Evolutionary conservation across 2,888 invertebrate genomes (phyloP).

Genomic region (Xestia ashworthii): DNA sequence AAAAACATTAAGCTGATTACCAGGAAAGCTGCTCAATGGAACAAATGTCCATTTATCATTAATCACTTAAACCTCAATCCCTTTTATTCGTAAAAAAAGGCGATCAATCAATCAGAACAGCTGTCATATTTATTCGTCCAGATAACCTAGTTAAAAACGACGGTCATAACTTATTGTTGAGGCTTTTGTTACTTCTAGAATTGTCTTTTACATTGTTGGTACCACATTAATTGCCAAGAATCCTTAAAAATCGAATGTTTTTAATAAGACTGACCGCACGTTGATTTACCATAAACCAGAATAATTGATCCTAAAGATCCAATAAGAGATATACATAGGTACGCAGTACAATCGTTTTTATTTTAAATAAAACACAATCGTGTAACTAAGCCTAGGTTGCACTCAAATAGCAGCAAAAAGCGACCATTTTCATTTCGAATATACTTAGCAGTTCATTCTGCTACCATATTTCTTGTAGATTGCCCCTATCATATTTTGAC

Average conservation of each 20-base stretch:
- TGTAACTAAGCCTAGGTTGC: too few species aligned
- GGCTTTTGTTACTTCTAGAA: neutral
- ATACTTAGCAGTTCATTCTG: too few species aligned
- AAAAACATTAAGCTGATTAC: conserved; percentile 48
- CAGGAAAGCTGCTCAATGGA: conserved; percentile 27
- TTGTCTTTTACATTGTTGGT: neutral
- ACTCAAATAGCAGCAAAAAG: too few species aligned
- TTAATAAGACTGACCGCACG: neutral
- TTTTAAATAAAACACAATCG: neutral
- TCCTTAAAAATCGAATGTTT: neutral
- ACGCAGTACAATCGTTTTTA: neutral
- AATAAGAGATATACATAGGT: neutral
- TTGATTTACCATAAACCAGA: neutral
- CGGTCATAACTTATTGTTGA: neutral
- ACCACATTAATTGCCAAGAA: neutral
- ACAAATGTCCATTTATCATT: conserved; percentile 42
- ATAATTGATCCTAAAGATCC: neutral
- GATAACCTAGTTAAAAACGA: conserved; percentile 12
- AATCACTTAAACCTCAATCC: conserved; percentile 49
- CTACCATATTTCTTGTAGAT: neutral
- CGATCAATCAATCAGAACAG: conserved; percentile 49
- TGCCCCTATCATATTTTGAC: neutral
- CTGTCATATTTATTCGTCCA: conserved; percentile 42
- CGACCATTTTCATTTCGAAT: neutral
- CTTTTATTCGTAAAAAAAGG: conserved; percentile 48